Conservation (phyloP, 2,888 invertebrate species). For the Phortica magna region DNA sequence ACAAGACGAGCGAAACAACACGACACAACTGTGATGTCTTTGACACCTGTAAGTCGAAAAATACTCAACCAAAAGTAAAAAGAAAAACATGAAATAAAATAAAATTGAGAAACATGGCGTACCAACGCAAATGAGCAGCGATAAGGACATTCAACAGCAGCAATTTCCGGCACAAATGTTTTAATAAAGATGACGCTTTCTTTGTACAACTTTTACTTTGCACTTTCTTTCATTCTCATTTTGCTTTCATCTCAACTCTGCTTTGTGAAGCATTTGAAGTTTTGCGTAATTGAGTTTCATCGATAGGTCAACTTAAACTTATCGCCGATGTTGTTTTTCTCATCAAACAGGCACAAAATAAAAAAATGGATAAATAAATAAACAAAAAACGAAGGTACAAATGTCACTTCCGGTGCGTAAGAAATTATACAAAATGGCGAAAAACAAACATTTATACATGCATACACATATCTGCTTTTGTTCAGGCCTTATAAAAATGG, state of each 20-base stretch:
- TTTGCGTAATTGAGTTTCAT: slow-evolving; percentile 14
- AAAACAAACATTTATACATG: slow-evolving; percentile 9
- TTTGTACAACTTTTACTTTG: background rate
- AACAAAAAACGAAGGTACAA: no score
- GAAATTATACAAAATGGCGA: background rate
- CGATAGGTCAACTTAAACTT: background rate
- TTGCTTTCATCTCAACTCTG: background rate
- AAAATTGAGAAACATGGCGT: background rate
- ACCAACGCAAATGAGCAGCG: slow-evolving; percentile 16
- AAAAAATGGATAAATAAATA: background rate
- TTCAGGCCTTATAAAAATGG: background rate
- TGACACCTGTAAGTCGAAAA: slow-evolving; percentile 30
- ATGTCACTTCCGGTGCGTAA: background rate
- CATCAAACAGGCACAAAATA: no score
- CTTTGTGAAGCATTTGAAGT: slow-evolving; percentile 3
- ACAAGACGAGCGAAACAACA: background rate
- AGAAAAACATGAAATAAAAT: background rate
- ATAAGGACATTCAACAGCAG: slow-evolving; percentile 20
- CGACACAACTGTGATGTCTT: background rate
- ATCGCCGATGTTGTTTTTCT: no score
- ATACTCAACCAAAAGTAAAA: background rate
- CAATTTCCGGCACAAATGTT: slow-evolving; percentile 19
- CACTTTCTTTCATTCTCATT: background rate
- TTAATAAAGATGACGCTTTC: background rate
- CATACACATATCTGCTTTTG: background rate